These are phyloP conservation scores for Clarias laeviceps DNA, from an alignment of 2,797 vertebrate genomes.

Conservation along the genomic window DNA sequence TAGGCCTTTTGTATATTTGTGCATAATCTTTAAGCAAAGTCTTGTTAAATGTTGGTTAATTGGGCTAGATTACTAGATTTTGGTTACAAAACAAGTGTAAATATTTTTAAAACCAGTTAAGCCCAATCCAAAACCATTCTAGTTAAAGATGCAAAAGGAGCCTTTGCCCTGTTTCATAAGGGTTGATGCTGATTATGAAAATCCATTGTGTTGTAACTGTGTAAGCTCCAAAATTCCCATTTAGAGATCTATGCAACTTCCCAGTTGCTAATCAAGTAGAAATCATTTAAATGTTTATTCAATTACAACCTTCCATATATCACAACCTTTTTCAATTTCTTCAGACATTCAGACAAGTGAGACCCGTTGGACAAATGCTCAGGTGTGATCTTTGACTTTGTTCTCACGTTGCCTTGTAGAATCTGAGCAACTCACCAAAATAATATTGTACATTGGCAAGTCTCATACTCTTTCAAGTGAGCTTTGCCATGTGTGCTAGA, in stretches of 20 bases:
- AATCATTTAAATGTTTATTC: not conserved
- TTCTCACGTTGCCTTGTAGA: slow-evolving; percentile 2
- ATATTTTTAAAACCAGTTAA: not conserved
- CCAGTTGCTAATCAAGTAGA: not conserved
- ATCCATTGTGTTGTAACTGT: not conserved
- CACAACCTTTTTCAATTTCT: not conserved
- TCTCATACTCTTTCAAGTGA: not conserved
- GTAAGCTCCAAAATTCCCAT: too few relatives aligned
- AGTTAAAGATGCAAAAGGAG: not conserved
- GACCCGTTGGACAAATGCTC: slow-evolving; percentile 1
- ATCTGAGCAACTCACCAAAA: slow-evolving; percentile 27
- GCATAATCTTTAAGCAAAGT: not conserved
- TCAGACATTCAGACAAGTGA: not conserved
- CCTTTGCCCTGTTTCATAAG: not conserved
- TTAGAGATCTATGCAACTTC: not conserved
- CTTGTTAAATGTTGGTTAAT: too few relatives aligned
- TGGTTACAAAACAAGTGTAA: not conserved
- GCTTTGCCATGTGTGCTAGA: not conserved
- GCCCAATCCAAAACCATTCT: not conserved
- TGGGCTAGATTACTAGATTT: not conserved
- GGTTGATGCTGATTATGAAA: not conserved
- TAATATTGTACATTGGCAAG: slow-evolving; percentile 7
- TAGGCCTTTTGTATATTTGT: not conserved
- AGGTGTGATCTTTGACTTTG: not conserved
- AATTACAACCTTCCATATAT: not conserved